A percentile compares a stretch with the other conserved stretches of the same genome.
Evolutionary conservation across 2,113 vertebrate genomes (phyloP).

Genomic region (Apus apus): DNA sequence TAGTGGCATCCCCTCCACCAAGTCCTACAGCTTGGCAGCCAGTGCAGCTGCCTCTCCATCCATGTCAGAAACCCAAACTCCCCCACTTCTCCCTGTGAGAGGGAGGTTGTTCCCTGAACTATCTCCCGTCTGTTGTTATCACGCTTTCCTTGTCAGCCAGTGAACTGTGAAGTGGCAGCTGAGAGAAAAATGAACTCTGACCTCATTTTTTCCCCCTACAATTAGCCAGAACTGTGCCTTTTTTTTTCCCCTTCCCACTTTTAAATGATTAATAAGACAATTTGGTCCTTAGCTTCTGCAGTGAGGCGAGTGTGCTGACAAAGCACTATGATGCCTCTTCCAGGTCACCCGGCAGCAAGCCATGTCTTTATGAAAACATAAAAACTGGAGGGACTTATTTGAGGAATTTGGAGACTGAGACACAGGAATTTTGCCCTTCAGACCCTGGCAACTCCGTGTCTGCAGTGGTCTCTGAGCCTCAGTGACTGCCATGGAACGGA

Average conservation of each 20-base stretch:
- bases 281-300: conserved; percentile 58
- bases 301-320: conserved; percentile 62
- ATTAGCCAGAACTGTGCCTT: conserved; percentile 47
- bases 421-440: conserved; percentile 65
- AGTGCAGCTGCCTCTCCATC: not conserved
- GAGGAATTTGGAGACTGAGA: conserved; percentile 66
- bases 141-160: conserved; percentile 47
- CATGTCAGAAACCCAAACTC: not conserved
- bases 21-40: not conserved
- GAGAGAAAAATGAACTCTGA: conserved; percentile 63
- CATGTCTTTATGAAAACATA: conserved; percentile 72
- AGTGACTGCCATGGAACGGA: not conserved
- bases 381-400: conserved; percentile 70
- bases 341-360: conserved; percentile 70
- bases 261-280: conserved; percentile 71
- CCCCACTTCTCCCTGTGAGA: conserved; percentile 25
- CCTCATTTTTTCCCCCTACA: not conserved
- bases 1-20: not conserved
- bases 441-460: conserved; percentile 56
- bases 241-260: conserved; percentile 14
- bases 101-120: conserved; percentile 21
- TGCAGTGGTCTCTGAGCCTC: conserved; percentile 48
- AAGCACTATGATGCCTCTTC: conserved; percentile 62
- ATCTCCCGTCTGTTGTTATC: conserved; percentile 50
- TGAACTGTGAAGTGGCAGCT: conserved; percentile 17